Conservation (phyloP, 1,140 invertebrate species). For the Cephus cinctus region DNA sequence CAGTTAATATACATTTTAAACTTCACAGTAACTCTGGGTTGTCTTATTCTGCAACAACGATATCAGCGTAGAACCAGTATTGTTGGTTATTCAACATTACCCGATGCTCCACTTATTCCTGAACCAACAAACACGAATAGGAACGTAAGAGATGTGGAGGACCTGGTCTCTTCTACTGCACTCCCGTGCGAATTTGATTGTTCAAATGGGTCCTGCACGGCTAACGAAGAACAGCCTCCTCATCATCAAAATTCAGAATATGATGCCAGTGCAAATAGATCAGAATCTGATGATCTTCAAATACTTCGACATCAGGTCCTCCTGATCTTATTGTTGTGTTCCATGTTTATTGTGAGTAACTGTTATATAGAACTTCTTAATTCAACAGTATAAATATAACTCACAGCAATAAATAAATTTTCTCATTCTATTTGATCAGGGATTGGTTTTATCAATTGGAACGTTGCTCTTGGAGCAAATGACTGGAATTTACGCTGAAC, state of each 20-base stretch:
- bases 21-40: slow-evolving; percentile 67
- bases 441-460: slow-evolving; percentile 82
- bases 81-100: slow-evolving; percentile 42
- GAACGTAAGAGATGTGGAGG: slow-evolving; percentile 69
- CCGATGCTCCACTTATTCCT: slow-evolving; percentile 30
- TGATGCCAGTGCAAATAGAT: slow-evolving; percentile 44
- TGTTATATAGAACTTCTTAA: neutral
- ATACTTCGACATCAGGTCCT: slow-evolving; percentile 80
- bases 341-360: slow-evolving; percentile 82
- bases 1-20: slow-evolving; percentile 22
- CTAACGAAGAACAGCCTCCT: no score
- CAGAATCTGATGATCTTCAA: slow-evolving; percentile 65
- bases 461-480: slow-evolving; percentile 81
- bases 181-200: slow-evolving; percentile 13
- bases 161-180: slow-evolving; percentile 58
- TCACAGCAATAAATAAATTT: slow-evolving; percentile 14
- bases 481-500: slow-evolving; percentile 86
- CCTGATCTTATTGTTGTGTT: slow-evolving; percentile 75
- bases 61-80: slow-evolving; percentile 54
- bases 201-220: no score
- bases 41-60: slow-evolving; percentile 73
- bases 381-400: neutral
- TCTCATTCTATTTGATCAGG: no score
- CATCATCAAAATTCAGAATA: slow-evolving; percentile 28
- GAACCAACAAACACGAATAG: slow-evolving; percentile 39